phyloP scores from a whole-genome alignment of 2,797 vertebrate genomes.

The Falco rusticolus region DNA sequence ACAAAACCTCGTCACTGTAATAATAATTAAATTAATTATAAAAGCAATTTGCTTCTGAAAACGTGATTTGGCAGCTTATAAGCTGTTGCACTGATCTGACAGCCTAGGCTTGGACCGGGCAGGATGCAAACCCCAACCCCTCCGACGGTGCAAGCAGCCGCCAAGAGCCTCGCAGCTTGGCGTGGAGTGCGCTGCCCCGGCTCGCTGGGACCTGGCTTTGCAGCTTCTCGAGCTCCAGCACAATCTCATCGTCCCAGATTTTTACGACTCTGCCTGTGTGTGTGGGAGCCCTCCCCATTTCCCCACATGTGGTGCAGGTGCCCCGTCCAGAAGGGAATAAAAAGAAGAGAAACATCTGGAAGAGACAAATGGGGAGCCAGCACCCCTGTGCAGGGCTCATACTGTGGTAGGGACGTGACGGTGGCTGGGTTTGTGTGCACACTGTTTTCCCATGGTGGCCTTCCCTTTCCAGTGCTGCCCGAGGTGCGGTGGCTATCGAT shows the following conservation, averaged over 20 bases:
- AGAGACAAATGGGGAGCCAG: too few relatives aligned
- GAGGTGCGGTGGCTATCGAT: too few relatives aligned
- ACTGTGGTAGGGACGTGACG: too few relatives aligned
- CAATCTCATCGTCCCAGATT: background rate
- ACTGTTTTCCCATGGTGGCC: too few relatives aligned
- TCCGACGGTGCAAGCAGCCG: accelerated
- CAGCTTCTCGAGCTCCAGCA: background rate
- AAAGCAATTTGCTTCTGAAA: constrained; percentile 74
- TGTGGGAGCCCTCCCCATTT: background rate
- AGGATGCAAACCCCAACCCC: background rate
- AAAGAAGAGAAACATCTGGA: too few relatives aligned
- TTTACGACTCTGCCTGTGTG: background rate
- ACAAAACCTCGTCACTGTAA: constrained; percentile 63
- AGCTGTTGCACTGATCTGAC: constrained; percentile 6
- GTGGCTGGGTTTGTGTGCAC: too few relatives aligned
- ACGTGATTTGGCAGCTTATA: constrained; percentile 65
- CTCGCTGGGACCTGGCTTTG: background rate
- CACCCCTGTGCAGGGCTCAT: too few relatives aligned
- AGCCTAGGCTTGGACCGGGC: background rate
- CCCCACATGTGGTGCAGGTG: too few relatives aligned
- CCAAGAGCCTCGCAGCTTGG: background rate
- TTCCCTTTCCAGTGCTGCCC: too few relatives aligned
- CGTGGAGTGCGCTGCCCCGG: accelerated
- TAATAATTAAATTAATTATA: constrained; percentile 78
- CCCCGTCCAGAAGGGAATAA: too few relatives aligned